phyloP scores from a whole-genome alignment of 35 echinoderm and acorn worm species.

The Apostichopus californicus region DNA sequence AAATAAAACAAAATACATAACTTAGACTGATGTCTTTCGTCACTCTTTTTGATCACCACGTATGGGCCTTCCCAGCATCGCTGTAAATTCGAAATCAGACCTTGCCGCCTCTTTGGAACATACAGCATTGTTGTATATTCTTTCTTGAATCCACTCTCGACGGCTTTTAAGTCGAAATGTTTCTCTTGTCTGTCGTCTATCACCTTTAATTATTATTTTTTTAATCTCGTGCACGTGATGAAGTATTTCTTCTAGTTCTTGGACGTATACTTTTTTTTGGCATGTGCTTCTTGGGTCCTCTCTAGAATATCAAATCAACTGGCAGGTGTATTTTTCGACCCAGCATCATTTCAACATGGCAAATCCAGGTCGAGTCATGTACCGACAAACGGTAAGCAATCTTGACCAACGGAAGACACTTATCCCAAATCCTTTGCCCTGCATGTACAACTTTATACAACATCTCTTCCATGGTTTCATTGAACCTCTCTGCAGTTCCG shows the following conservation, averaged over 20 bases:
- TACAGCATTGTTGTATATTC: too few species aligned
- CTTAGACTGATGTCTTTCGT: background rate
- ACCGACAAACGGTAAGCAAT: background rate
- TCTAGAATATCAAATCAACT: too few species aligned
- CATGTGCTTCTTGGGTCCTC: too few species aligned
- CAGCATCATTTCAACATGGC: too few species aligned
- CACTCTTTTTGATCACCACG: background rate
- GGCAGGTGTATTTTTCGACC: too few species aligned
- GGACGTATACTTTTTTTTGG: background rate
- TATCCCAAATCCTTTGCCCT: slow-evolving; percentile 36
- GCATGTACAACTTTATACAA: slow-evolving; percentile 57
- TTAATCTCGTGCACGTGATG: background rate
- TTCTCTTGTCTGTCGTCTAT: background rate
- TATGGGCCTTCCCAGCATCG: too few species aligned
- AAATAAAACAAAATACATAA: background rate
- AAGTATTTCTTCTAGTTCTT: background rate
- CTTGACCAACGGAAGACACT: slow-evolving; percentile 37
- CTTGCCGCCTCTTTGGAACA: background rate
- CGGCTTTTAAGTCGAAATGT: background rate
- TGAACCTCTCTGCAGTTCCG: slow-evolving; percentile 57
- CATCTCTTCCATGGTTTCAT: slow-evolving; percentile 49
- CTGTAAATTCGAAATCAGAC: background rate
- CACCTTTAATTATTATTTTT: background rate
- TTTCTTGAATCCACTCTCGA: background rate
- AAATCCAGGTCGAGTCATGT: too few species aligned